A percentile compares a stretch with the other conserved stretches of the same genome.
phyloP scores from a whole-genome alignment of 2,888 invertebrate genomes.

The Pachydiplax longipennis region DNA sequence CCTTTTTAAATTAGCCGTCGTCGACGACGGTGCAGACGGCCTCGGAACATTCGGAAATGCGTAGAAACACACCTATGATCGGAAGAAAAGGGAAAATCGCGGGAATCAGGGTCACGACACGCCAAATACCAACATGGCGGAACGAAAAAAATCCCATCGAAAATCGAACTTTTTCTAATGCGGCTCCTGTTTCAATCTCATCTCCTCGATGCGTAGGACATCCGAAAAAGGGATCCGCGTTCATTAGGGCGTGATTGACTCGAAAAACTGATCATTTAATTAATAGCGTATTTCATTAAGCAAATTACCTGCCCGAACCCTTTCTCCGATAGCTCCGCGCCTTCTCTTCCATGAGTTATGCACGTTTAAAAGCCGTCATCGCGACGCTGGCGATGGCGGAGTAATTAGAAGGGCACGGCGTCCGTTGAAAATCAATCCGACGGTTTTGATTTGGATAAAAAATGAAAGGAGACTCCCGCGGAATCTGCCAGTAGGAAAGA shows the following conservation, averaged over 20 bases:
- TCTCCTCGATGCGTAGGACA: not conserved
- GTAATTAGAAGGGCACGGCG: conserved; percentile 10
- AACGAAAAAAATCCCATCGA: too few species aligned
- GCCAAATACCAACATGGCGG: too few species aligned
- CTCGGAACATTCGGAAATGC: not conserved
- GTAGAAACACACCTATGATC: not conserved
- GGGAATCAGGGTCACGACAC: not conserved
- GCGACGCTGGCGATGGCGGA: not conserved
- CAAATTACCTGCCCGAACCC: conserved; percentile 6
- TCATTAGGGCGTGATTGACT: conserved; percentile 25
- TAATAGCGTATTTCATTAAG: conserved; percentile 41
- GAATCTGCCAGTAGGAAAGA: not conserved
- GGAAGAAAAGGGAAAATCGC: not conserved
- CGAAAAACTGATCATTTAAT: conserved; percentile 34
- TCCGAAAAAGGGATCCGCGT: not conserved
- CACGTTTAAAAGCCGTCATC: conserved; percentile 28
- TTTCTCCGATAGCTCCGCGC: not conserved
- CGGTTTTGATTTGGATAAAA: not conserved
- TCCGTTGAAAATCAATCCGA: conserved; percentile 35
- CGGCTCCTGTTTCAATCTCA: not conserved
- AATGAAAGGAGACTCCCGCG: not conserved
- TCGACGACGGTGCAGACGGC: not conserved
- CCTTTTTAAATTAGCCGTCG: not conserved
- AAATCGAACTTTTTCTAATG: not conserved
- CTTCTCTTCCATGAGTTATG: conserved; percentile 8